Evolutionary conservation across 1,140 invertebrate species (phyloP).

Genomic region (Cotesia chilonis): DNA sequence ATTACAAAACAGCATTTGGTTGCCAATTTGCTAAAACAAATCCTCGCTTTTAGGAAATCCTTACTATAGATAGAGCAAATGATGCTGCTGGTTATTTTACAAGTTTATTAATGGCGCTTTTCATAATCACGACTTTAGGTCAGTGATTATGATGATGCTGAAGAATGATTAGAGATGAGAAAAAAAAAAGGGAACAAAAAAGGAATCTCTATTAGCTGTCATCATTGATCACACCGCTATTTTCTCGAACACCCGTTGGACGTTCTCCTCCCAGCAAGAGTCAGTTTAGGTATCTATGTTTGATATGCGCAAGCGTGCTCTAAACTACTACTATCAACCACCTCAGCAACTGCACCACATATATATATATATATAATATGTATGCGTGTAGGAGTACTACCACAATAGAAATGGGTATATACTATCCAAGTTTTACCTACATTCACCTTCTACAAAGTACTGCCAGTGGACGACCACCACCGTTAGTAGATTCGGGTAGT

Average conservation of each 20-base stretch:
- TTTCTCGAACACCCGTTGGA: slow-evolving; percentile 38
- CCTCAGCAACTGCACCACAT: no score
- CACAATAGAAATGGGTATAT: no score
- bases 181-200: background rate
- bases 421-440: slow-evolving; percentile 2
- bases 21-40: no score
- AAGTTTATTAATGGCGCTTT: background rate
- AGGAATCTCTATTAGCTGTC: background rate
- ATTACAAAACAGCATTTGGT: no score
- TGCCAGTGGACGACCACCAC: background rate
- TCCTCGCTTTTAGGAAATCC: no score
- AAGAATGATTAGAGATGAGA: no score
- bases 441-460: slow-evolving; percentile 3
- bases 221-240: slow-evolving; percentile 28
- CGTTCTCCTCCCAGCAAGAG: slow-evolving; percentile 28
- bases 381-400: no score
- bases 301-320: slow-evolving; percentile 21
- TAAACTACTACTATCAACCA: no score
- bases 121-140: no score
- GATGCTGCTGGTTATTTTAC: background rate
- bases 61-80: no score
- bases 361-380: no score
- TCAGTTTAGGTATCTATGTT: slow-evolving; percentile 15
- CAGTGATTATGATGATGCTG: no score
- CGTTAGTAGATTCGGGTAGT: background rate